Base-by-base conservation (phyloP, 2,888 invertebrate species). In the Kuschelorhynchus macadamiae region DNA sequence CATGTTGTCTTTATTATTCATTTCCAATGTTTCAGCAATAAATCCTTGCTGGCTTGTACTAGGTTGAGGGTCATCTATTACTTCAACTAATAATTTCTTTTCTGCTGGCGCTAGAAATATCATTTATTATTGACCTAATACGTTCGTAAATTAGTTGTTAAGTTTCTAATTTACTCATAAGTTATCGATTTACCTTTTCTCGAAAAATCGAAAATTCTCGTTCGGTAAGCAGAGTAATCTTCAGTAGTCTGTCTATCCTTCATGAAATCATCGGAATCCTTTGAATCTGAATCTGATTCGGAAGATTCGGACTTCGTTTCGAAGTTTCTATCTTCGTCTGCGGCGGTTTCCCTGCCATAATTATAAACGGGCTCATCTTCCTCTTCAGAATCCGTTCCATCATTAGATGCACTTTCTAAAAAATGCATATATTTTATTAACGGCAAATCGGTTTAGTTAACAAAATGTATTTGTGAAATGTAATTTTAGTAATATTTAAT, bases 181-280 rank as follows among this genome's bases (percentile, higher is more conserved):
- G n/a, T 61, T 11, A 8, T 17, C 12, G 14, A 18, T 47, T 36
- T 46, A 50, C 61, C 16, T 60, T 68, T 62, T 56, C 55, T 30
- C 12, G 63, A 47, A 60, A 77, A 82, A 75, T 82, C 82, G 66
- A 82, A 81, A 7, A 82, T 81, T 47, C 77, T 76, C 47, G 80
- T 77, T 20, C 77, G 57, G 56, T 80, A 81, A 12, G 72, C 75
- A 8, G 73, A 74, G 55, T 78, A 79, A 65, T 81, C 79, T 47
- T 77, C 80, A 8, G 39, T 63, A 0, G 74, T 72, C 53, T 78
- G 73, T 30, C 74, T 71, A 16, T 81, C 78, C 21, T 60, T 64
- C 81, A 82, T 81, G 62, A 81, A 81, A 30, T 76, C 70, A 52
- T 77, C 72, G 21, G 71, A 68, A 16, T 20, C 17, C 3, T 36